phyloP scores from a whole-genome alignment of 2,113 vertebrate species.

The Poicephalus gulielmi region DNA sequence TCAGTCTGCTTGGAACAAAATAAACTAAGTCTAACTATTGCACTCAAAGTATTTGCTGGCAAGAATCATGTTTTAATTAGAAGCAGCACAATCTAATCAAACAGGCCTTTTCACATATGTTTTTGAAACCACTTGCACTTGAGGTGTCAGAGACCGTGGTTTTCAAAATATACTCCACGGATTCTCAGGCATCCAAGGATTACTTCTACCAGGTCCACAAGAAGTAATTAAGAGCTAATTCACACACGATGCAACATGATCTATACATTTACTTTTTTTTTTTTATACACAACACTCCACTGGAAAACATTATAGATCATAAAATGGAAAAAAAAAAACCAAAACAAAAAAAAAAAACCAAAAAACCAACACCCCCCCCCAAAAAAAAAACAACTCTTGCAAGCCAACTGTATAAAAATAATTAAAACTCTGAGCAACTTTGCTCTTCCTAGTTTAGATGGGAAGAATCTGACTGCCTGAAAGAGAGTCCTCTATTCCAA shows the following conservation, averaged over 20 bases:
- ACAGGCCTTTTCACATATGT: neutral
- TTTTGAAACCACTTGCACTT: neutral
- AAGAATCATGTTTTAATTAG: neutral
- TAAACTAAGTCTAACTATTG: neutral
- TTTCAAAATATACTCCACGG: neutral
- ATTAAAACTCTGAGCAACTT: neutral
- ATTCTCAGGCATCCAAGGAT: neutral
- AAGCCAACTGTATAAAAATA: neutral
- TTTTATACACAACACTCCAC: neutral
- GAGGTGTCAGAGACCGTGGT: neutral
- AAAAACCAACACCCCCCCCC: no score
- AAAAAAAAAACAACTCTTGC: neutral
- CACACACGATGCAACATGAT: neutral
- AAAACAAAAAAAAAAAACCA: no score
- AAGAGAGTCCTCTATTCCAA: neutral
- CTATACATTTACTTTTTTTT: neutral
- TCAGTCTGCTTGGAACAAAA: neutral
- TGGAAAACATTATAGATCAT: fast-evolving
- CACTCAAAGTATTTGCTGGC: neutral
- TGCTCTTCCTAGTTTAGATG: neutral
- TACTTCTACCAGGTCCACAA: neutral
- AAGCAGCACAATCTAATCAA: neutral
- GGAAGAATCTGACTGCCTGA: neutral
- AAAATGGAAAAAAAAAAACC: neutral
- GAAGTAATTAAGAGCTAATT: neutral